Evolutionary conservation across 2,113 vertebrate species (phyloP).

Genomic region (Vidua chalybeata): DNA sequence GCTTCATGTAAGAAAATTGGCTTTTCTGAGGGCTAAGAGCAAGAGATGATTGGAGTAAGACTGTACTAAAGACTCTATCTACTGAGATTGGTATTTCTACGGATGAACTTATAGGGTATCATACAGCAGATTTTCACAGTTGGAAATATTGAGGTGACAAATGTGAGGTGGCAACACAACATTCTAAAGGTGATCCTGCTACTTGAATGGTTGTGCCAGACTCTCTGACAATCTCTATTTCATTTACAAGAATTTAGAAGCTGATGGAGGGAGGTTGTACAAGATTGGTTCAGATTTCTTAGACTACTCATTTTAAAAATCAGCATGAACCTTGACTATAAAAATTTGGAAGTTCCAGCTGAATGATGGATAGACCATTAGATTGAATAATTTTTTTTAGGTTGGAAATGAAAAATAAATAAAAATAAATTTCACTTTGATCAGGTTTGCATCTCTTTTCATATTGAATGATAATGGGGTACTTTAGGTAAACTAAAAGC

Average conservation of each 20-base stretch:
- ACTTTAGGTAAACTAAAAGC: neutral
- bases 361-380: neutral
- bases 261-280: neutral
- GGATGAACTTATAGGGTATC: neutral
- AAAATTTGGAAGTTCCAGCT: neutral
- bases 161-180: neutral
- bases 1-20: neutral
- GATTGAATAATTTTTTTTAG: neutral
- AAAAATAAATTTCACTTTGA: neutral
- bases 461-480: neutral
- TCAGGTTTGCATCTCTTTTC: neutral
- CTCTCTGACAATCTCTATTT: neutral
- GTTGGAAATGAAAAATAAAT: neutral
- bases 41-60: neutral
- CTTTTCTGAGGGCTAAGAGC: neutral
- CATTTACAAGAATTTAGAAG: neutral
- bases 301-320: neutral
- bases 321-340: neutral
- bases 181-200: neutral
- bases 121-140: neutral
- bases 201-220: neutral
- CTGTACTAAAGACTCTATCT: neutral
- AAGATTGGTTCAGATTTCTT: neutral
- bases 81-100: neutral
- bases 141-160: neutral